phyloP scores from a whole-genome alignment of 2,113 vertebrate species.

The Etheostoma spectabile region DNA sequence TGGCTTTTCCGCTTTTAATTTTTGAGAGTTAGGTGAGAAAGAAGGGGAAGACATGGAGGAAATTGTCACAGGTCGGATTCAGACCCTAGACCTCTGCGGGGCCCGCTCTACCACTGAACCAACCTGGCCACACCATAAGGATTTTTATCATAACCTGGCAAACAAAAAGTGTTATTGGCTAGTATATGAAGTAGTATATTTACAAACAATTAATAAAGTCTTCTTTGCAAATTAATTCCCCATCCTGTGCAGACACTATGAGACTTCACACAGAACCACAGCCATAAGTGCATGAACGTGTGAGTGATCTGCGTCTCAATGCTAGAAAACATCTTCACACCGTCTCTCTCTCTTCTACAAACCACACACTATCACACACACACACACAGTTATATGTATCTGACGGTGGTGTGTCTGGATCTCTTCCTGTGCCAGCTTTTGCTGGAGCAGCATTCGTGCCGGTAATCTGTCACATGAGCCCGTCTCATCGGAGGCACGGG shows the following conservation, averaged over 20 bases:
- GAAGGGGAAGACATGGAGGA: too few relatives aligned
- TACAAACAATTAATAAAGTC: not conserved
- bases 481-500: conserved; percentile 52
- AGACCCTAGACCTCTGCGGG: too few relatives aligned
- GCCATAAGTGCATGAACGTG: not conserved
- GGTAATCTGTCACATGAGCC: conserved; percentile 69
- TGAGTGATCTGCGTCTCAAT: conserved; percentile 1
- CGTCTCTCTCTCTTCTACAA: not conserved
- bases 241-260: not conserved
- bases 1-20: too few relatives aligned
- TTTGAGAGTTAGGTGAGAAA: too few relatives aligned
- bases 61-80: too few relatives aligned
- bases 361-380: not conserved
- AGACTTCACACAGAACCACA: not conserved
- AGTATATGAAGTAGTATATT: not conserved
- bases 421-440: conserved; percentile 45
- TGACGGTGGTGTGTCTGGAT: conserved; percentile 40
- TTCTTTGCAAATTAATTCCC: not conserved
- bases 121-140: too few relatives aligned
- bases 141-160: not conserved
- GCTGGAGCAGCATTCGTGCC: conserved; percentile 56
- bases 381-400: not conserved
- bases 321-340: conserved; percentile 14
- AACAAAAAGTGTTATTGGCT: too few relatives aligned
- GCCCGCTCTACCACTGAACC: too few relatives aligned